Base-by-base conservation (phyloP, 2,113 vertebrate genomes). In the Oncorhynchus clarkii region DNA sequence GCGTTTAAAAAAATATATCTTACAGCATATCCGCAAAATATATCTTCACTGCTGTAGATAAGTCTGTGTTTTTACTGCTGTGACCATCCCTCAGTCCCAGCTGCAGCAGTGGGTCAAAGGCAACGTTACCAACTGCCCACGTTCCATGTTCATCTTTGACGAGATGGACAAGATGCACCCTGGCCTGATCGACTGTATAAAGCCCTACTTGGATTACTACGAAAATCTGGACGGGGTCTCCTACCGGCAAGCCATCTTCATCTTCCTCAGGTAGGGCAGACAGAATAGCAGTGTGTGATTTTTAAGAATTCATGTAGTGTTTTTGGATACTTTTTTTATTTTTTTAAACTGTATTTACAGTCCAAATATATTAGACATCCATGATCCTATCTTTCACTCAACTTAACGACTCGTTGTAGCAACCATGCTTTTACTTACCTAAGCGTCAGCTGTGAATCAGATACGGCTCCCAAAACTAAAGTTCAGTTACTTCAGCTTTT, bases 121-220 rank as follows among this genome's bases (percentile, higher is more conserved):
- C 8, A 98, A 98, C 0, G 95, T 99, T 76, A 93, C 88, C 1
- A 91, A 87, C 1, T 99, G 97, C 12, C 85, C 92, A 0, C 93
- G 81, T 27, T 98, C 97, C 0, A 83, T 98, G 82, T 99, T 99
- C 91, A 95, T 99, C 80, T 99, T 99, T 70, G 97, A 98, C 0
- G 96, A 98, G 89, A 97, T 99, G 97, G 97, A 98, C 76, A 97
- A 98, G 79, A 91, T 99, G 94, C 95, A 96, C 31, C 95, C 96
- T 0, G 96, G 95, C 5, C 75, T 99, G 81, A 97, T 99, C 0
- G 96, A 99, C 54, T 91, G 96, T 68, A 98, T 99, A 80, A 98
- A 97, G 71, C 97, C 97, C 0, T 98, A 95, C 75, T 88, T 99
- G 16, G 97, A 99, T 79, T 97, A 95, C 83, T 96, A 98, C 0